Conservation (phyloP, 2,888 invertebrate genomes). For the Ametastegia equiseti region DNA sequence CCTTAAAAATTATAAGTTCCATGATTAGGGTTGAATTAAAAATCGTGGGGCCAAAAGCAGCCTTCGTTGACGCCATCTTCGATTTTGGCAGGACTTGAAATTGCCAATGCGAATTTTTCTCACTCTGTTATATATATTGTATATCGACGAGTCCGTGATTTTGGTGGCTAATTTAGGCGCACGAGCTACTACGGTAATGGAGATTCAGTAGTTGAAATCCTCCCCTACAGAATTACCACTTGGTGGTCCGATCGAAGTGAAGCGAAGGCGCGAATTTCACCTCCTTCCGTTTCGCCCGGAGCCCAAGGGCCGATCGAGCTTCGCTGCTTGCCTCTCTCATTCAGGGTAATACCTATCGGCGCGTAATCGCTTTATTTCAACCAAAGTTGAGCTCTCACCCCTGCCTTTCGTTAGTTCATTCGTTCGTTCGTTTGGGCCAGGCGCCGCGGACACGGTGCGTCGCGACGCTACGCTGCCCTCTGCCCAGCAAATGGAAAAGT, state of each 20-base stretch:
- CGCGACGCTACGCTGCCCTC: conserved; percentile 26
- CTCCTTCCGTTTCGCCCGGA: background rate
- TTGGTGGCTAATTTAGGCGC: background rate
- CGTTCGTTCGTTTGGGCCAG: background rate
- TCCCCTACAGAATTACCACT: conserved; percentile 39
- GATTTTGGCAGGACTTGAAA: background rate
- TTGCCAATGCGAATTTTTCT: background rate
- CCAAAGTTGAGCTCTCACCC: conserved; percentile 42
- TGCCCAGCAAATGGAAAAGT: conserved; percentile 45
- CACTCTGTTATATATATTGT: too few species aligned
- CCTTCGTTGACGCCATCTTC: background rate
- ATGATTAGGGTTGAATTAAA: background rate
- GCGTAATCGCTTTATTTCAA: conserved; percentile 45
- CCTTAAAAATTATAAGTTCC: too few species aligned
- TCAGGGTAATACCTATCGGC: conserved; percentile 40
- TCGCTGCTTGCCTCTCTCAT: conserved; percentile 12
- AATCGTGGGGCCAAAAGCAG: background rate
- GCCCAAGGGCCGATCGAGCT: conserved; percentile 3
- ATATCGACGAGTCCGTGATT: background rate
- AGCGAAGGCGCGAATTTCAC: conserved; percentile 33
- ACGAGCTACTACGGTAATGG: background rate
- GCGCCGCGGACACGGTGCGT: background rate
- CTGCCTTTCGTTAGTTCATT: conserved; percentile 10
- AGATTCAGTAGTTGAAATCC: conserved; percentile 34
- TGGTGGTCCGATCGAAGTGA: conserved; percentile 32